Conservation (phyloP, 2,888 invertebrate species). For the Hemithea aestivaria region DNA sequence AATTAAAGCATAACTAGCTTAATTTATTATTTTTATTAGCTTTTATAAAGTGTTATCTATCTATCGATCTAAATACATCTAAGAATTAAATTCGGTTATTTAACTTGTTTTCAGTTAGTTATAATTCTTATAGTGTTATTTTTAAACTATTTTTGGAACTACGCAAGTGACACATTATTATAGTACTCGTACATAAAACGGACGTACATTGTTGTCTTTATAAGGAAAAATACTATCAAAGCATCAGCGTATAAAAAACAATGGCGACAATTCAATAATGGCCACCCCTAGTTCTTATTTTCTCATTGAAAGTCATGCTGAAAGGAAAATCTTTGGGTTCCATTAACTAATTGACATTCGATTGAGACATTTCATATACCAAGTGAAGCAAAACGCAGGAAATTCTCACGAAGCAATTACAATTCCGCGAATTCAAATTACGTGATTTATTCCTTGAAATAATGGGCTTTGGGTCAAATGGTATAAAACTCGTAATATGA, state of each 20-base stretch:
- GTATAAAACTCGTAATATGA: conserved; percentile 19
- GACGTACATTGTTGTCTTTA: no score
- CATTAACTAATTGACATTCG: conserved; percentile 38
- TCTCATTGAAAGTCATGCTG: conserved; percentile 20
- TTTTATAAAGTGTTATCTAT: no score
- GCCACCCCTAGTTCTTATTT: conserved; percentile 16
- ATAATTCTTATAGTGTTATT: no score
- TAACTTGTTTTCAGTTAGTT: no score
- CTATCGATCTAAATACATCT: no score
- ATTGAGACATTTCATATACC: conserved; percentile 21
- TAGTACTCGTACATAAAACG: no score
- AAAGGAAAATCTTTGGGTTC: conserved; percentile 30
- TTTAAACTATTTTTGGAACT: no score
- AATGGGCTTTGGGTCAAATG: conserved; percentile 22
- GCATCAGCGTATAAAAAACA: conserved; percentile 18
- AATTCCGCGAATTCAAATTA: conserved; percentile 17
- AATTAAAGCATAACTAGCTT: no score
- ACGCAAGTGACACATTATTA: no score
- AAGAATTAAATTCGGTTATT: no score
- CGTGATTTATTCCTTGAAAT: conserved; percentile 20
- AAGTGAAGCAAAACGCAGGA: conserved; percentile 6
- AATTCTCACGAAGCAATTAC: conserved; percentile 17
- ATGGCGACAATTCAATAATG: conserved; percentile 21
- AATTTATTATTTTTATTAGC: no score
- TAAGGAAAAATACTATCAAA: conserved; percentile 13